Conservation (phyloP, 2,888 invertebrate species). For the Masnerella sp. region DNA sequence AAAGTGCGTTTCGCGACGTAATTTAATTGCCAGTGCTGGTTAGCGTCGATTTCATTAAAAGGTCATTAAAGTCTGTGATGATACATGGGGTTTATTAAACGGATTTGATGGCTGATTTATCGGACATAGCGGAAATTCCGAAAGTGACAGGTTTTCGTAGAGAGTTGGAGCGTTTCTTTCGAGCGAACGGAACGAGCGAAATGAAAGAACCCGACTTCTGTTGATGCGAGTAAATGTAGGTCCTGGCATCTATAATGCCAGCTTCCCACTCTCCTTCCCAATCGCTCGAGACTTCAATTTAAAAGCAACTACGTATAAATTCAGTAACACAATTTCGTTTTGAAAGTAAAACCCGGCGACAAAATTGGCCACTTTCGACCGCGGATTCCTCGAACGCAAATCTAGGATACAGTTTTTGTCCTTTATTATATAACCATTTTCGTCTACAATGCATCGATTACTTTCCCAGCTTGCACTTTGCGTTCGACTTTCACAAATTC, state of each 20-base stretch:
- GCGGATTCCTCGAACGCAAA: background rate
- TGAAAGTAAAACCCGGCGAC: conserved; percentile 31
- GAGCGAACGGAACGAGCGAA: conserved; percentile 35
- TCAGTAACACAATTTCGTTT: conserved; percentile 27
- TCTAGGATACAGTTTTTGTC: background rate
- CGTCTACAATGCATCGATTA: conserved; percentile 18
- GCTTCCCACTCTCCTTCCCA: conserved; percentile 62
- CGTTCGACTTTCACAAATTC: conserved; percentile 44
- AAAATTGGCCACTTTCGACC: conserved; percentile 13
- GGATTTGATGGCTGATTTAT: conserved; percentile 18
- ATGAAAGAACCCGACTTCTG: conserved; percentile 46
- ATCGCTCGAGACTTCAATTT: conserved; percentile 45
- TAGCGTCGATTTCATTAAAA: conserved; percentile 3
- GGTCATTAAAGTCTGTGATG: conserved; percentile 8
- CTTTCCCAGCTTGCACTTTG: too few relatives aligned
- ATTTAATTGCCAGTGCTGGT: background rate
- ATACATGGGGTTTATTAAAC: conserved; percentile 6
- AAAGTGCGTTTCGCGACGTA: too few relatives aligned
- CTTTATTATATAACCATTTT: conserved; percentile 4
- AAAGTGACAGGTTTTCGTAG: conserved; percentile 54
- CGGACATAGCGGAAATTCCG: conserved; percentile 35
- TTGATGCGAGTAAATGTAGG: conserved; percentile 72
- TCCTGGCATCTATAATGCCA: conserved; percentile 68
- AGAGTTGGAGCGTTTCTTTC: conserved; percentile 39
- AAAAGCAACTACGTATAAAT: conserved; percentile 30